Base-by-base conservation (phyloP, 2,797 vertebrate genomes). In the Poecilia velifera region DNA sequence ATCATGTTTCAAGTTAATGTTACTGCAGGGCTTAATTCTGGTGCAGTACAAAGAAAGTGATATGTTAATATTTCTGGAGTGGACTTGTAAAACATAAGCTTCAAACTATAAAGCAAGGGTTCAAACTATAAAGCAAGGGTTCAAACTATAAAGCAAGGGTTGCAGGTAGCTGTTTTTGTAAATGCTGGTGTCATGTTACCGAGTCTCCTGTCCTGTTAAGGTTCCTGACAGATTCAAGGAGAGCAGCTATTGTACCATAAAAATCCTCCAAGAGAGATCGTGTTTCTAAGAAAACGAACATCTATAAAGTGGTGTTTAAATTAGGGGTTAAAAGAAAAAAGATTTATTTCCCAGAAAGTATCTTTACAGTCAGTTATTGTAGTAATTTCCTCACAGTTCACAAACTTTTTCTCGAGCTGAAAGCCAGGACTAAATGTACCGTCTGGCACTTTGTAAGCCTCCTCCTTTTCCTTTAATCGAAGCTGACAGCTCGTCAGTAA, bases 1-100 rank as follows among this genome's bases (percentile, higher is more conserved):
- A 72, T 72, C 43, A 72, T 71, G 68, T 72, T 72, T 72, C 68
- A 72, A 45, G 68, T 46, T 46, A 46, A 45, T 72, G 43, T 46
- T 46, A 46, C n/a, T 16, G 68, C 43, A 46, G 25, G 12, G 6
- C 20, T 41, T 3, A 25, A 45, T n/a, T 45, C 68, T 71, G 68
- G 41, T 71, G 68, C 25, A 71, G 68, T 28, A 16, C 14, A 71
- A 70, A 71, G 5, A 71, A 46, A 71, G 8, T 41, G 36, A 12
- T 41, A 68, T 12, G 8, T 72, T 46, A 45, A 46, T 72, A 18
- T 72, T 18, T 72, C 25, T 72, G 68, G 43, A 28, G 64, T n/a
- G 6, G 4, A 70, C 41, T 12, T 28, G n/a, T 46, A 41, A 41
- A 34, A 68, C 10, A 41, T 68, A 22, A 22, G 20, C 36, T 68